Base-by-base conservation (phyloP, 1,140 invertebrate genomes). In the Philopotamus ludificatus region DNA sequence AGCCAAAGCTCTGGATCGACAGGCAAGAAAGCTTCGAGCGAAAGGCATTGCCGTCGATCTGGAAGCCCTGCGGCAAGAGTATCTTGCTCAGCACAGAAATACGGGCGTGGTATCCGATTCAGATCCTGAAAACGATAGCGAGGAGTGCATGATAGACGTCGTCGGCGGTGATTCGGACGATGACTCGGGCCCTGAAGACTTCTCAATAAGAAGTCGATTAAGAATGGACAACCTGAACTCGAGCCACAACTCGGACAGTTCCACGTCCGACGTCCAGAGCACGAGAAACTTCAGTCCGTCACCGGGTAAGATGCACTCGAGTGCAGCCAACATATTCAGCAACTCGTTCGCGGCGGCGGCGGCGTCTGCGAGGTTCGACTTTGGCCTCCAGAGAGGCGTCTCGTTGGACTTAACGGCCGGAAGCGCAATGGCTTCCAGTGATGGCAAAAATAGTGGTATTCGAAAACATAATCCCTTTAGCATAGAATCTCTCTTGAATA, bases 1-100 rank as follows among this genome's bases (percentile, higher is more conserved):
- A 72, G 85, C 92, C 73, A 98, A 98, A 79, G 92, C 94, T 68
- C 84, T 97, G 67, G 94, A 97, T 75, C 83, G 93, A 57, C 94
- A 96, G 77, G 93, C 94, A 70, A 84, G 92, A 70, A 95, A 96
- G 76, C 82, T 96, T 65, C 87, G 92, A 22, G 89, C 91, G 25
- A 94, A 95, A 76, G 93, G 92, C 57, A 93, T 95, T 68, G 86
- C 89, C 20, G 92, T 95, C 8, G 92, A 94, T 73, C 74, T 95
- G 58, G 90, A 93, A 68, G 91, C 92, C 0, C 78, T 95, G 20
- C 92, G 93, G 73, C 86, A 90, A 75, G 91, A 94, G 76, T 89
- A 89, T 60, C 80, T 89, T 42, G 86, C 84, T 51, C 82, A 87
- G 77, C 83, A 87, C 66, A 83, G 85, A 69, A 83, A 84, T 72